These are phyloP conservation scores for Invenusta paracnida DNA, from an alignment of 2,888 invertebrate species.

Conservation along the genomic window DNA sequence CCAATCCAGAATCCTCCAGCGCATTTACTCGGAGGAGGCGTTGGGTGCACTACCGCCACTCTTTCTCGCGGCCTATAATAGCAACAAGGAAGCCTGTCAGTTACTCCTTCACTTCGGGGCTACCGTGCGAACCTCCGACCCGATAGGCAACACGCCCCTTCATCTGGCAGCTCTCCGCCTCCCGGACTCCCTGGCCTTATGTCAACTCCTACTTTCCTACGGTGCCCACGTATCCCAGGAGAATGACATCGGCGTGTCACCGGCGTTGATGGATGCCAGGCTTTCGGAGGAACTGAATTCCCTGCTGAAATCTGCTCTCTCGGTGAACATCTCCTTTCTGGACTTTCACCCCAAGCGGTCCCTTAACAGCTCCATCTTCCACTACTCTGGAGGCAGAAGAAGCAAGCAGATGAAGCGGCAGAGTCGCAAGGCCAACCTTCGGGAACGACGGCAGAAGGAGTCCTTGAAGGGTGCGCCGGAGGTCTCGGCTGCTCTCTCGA, in stretches of 20 bases:
- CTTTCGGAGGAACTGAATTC: not conserved
- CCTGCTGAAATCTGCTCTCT: not conserved
- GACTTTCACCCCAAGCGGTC: not conserved
- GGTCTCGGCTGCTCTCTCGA: not conserved
- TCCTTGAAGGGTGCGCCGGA: not conserved
- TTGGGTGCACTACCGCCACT: not conserved
- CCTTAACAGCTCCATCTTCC: not conserved
- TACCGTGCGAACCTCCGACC: not conserved
- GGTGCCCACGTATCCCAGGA: constrained; percentile 1
- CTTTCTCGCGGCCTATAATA: not conserved
- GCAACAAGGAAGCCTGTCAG: not conserved
- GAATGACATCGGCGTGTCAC: not conserved
- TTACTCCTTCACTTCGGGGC: constrained; percentile 1
- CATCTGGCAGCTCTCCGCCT: not conserved
- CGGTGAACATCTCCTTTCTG: not conserved
- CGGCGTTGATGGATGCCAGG: not conserved
- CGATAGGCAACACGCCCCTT: not conserved
- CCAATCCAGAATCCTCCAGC: not conserved
- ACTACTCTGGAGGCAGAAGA: not conserved
- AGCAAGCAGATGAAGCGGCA: not conserved
- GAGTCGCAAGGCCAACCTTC: not conserved
- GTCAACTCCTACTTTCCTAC: not conserved
- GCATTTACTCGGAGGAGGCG: not conserved
- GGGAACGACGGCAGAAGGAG: not conserved
- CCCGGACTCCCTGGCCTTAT: not conserved